These are phyloP conservation scores for Syngnathus floridae DNA, from an alignment of 2,113 vertebrate genomes.

Conservation along the genomic window DNA sequence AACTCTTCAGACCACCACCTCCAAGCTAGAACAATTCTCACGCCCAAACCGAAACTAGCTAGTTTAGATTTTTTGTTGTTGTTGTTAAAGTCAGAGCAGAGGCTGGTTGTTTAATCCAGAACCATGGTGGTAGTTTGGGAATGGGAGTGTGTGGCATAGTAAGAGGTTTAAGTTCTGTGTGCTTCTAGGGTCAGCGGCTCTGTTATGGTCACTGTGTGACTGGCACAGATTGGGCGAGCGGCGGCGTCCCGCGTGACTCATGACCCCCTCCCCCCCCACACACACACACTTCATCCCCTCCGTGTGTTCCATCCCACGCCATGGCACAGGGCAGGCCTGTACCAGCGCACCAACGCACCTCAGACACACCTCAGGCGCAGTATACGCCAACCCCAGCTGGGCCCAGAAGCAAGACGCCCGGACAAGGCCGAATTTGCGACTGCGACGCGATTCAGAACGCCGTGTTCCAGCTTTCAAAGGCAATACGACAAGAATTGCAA, in stretches of 20 bases:
- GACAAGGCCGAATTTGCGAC: conserved; percentile 10
- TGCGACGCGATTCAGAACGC: not conserved
- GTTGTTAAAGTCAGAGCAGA: conserved; percentile 13
- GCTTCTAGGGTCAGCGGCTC: conserved; percentile 68
- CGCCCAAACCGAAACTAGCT: not conserved
- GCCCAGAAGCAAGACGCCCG: conserved; percentile 35
- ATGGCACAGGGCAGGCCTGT: conserved; percentile 66
- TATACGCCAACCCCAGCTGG: conserved; percentile 35
- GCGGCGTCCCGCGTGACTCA: conserved; percentile 67
- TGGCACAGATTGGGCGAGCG: conserved; percentile 68
- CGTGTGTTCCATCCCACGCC: conserved; percentile 61
- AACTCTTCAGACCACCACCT: conserved; percentile 25
- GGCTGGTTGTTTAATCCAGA: conserved; percentile 43
- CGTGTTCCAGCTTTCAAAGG: conserved; percentile 14
- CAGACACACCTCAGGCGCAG: conserved; percentile 45
- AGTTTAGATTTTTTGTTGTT: not conserved
- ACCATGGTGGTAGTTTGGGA: conserved; percentile 42
- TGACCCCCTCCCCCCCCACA: conserved; percentile 2
- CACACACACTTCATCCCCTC: not conserved
- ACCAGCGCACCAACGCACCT: conserved; percentile 57
- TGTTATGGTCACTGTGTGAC: conserved; percentile 71
- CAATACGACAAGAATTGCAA: conserved; percentile 39
- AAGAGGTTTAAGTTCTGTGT: conserved; percentile 73
- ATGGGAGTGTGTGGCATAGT: conserved; percentile 54
- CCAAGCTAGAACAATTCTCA: not conserved